These are phyloP conservation scores for Aphidoletes aphidimyza DNA, from an alignment of 2,888 invertebrate genomes.

Conservation along the genomic window DNA sequence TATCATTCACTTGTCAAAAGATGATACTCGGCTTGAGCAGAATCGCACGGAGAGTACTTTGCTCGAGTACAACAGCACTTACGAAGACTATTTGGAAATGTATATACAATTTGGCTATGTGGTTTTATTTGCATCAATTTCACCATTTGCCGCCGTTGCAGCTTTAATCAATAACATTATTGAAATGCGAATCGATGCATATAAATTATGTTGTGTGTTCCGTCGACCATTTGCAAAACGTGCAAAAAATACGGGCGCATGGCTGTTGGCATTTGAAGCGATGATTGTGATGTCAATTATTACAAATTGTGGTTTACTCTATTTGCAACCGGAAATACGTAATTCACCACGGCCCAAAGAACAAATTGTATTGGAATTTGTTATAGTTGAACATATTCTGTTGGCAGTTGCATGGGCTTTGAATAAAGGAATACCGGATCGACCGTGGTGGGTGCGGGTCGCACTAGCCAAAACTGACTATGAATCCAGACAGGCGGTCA, in stretches of 20 bases:
- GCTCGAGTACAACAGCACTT: conserved; percentile 78
- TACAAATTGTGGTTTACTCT: conserved; percentile 80
- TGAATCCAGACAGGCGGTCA: conserved; percentile 73
- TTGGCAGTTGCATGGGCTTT: conserved; percentile 73
- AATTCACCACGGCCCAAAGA: conserved; percentile 61
- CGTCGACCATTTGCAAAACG: conserved; percentile 75
- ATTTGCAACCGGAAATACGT: conserved; percentile 73
- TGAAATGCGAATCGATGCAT: conserved; percentile 79
- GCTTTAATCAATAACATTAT: conserved; percentile 79
- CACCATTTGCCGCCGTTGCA: conserved; percentile 79
- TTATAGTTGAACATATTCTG: conserved; percentile 76
- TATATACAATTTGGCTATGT: conserved; percentile 85
- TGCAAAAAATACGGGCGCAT: conserved; percentile 79
- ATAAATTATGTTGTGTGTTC: conserved; percentile 77
- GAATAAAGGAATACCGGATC: conserved; percentile 76
- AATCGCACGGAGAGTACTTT: conserved; percentile 69
- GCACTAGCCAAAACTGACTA: conserved; percentile 72
- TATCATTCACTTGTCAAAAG: conserved; percentile 62
- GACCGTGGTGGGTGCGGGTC: conserved; percentile 75
- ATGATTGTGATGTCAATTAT: conserved; percentile 75
- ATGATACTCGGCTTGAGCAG: conserved; percentile 68
- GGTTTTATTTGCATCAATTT: conserved; percentile 80
- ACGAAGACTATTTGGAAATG: conserved; percentile 81
- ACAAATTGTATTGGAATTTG: conserved; percentile 71
- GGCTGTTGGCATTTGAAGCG: conserved; percentile 72